Conservation (phyloP, 35 echinoderm and acorn worm species). For the Ptychodera flava region DNA sequence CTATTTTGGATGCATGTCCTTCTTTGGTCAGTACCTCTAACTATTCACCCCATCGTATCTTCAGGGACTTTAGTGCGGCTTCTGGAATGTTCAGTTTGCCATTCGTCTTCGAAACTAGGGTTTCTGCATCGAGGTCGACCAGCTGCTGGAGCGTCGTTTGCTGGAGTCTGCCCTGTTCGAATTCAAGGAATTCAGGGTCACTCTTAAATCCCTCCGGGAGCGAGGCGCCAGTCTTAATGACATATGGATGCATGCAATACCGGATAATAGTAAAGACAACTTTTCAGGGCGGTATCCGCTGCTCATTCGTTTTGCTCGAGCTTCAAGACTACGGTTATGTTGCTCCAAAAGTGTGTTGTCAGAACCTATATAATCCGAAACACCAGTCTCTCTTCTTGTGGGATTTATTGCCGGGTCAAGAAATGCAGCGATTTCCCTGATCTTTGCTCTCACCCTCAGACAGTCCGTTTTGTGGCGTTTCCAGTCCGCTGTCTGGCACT, state of each 20-base stretch:
- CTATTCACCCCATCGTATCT: too few species aligned
- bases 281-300: not conserved
- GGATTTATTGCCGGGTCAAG: not conserved
- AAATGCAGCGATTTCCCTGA: not conserved
- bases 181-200: slow-evolving; percentile 19
- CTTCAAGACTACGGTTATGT: slow-evolving; percentile 37
- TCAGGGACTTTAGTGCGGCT: too few species aligned
- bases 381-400: not conserved
- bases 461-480: slow-evolving; percentile 15
- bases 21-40: too few species aligned
- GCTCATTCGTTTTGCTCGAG: slow-evolving; percentile 29
- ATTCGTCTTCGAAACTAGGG: too few species aligned
- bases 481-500: slow-evolving; percentile 15
- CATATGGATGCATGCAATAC: slow-evolving; percentile 34
- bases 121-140: too few species aligned
- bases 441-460: too few species aligned
- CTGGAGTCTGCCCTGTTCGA: too few species aligned
- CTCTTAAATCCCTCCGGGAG: slow-evolving; percentile 35
- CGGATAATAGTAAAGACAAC: slow-evolving; percentile 36
- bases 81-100: too few species aligned
- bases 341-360: slow-evolving; percentile 38
- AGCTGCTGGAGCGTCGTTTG: too few species aligned
- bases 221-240: slow-evolving; percentile 41
- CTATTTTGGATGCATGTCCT: too few species aligned
- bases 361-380: not conserved